Evolutionary conservation across 2,113 vertebrate species (phyloP).

Genomic region (Phodopus roborovskii): DNA sequence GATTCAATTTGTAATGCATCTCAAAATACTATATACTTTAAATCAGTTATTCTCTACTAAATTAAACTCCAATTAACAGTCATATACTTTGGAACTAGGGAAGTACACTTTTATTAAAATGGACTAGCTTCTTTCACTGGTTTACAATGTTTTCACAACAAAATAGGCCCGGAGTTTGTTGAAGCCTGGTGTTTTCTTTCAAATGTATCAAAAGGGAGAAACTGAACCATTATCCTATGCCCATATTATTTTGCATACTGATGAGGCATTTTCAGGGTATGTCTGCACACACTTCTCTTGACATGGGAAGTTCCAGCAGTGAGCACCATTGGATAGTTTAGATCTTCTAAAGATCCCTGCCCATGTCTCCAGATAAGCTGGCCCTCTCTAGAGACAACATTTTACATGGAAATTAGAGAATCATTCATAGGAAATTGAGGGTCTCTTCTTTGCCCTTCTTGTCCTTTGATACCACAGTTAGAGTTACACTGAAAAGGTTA

Average conservation of each 20-base stretch:
- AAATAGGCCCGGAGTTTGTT: slow-evolving; percentile 16
- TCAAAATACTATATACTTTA: slow-evolving; percentile 50
- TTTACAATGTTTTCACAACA: background rate
- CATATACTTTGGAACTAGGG: slow-evolving; percentile 58
- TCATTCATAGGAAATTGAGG: slow-evolving; percentile 35
- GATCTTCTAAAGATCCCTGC: slow-evolving; percentile 35
- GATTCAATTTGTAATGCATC: slow-evolving; percentile 62
- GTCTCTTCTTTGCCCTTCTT: background rate
- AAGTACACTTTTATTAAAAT: slow-evolving; percentile 23
- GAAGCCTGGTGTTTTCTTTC: background rate
- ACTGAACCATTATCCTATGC: background rate
- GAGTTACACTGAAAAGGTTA: slow-evolving; percentile 4
- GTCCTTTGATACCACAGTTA: background rate
- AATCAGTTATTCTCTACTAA: slow-evolving; percentile 65
- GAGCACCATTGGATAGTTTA: slow-evolving; percentile 6
- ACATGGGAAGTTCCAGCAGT: background rate
- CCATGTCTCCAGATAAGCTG: slow-evolving; percentile 1
- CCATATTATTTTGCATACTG: background rate
- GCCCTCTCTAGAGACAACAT: slow-evolving; percentile 51
- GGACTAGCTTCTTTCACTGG: slow-evolving; percentile 24
- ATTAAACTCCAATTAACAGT: slow-evolving; percentile 57
- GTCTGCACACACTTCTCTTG: slow-evolving; percentile 28
- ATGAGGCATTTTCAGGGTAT: background rate
- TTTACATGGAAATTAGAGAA: slow-evolving; percentile 53
- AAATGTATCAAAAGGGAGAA: background rate